phyloP scores from a whole-genome alignment of 2,888 invertebrate species.

The Chaitophorus viminalis region DNA sequence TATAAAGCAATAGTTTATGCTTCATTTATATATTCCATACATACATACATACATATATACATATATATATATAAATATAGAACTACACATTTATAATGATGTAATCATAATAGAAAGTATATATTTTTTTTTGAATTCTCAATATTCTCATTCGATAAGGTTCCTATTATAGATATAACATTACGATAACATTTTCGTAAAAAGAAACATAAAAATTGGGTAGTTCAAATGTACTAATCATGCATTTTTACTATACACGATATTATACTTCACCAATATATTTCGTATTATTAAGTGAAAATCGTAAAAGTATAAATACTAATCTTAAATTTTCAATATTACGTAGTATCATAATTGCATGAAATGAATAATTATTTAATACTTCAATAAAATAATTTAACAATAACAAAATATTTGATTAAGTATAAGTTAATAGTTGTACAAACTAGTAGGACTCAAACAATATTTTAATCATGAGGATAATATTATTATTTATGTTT shows the following conservation, averaged over 20 bases:
- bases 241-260: too few species aligned
- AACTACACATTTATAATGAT: not conserved
- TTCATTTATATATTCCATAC: not conserved
- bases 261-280: too few species aligned
- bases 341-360: not conserved
- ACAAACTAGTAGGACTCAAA: too few species aligned
- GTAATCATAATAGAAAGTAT: conserved; percentile 30
- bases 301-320: too few species aligned
- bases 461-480: too few species aligned
- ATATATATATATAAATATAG: not conserved
- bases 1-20: not conserved
- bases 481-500: too few species aligned
- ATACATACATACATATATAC: too few species aligned
- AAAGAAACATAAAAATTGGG: not conserved
- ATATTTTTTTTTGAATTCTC: not conserved
- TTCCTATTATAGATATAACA: not conserved
- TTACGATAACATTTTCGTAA: not conserved
- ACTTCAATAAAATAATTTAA: too few species aligned
- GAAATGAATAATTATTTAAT: too few species aligned
- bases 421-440: too few species aligned
- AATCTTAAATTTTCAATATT: not conserved
- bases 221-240: too few species aligned
- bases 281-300: not conserved
- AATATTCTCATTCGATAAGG: conserved; percentile 18
- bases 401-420: too few species aligned